These are phyloP conservation scores for Parauchenoglanis ngamensis DNA, from an alignment of 2,797 vertebrate species.

Conservation along the genomic window DNA sequence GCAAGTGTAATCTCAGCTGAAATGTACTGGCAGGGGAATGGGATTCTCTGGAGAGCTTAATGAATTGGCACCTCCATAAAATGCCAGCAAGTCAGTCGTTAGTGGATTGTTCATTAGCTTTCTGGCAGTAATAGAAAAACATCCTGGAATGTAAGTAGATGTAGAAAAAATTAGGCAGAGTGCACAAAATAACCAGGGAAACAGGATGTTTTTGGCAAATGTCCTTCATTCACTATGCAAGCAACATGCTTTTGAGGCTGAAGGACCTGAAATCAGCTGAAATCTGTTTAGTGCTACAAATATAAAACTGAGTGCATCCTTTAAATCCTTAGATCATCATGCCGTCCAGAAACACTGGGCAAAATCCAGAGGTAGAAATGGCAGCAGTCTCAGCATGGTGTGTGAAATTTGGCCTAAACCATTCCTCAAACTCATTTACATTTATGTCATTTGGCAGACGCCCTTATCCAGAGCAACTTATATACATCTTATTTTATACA, in stretches of 20 bases:
- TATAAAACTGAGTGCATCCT: background rate
- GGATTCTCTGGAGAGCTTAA: background rate
- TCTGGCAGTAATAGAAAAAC: background rate
- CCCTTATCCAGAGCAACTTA: no score
- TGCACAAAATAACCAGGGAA: background rate
- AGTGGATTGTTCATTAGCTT: background rate
- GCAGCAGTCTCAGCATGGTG: background rate
- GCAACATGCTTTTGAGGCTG: background rate
- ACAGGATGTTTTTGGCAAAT: background rate
- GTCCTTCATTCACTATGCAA: background rate
- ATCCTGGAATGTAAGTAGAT: background rate
- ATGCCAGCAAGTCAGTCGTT: background rate
- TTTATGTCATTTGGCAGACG: no score
- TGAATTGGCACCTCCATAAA: conserved; percentile 7
- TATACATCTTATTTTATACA: no score
- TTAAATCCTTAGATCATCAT: background rate
- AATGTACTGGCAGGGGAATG: background rate
- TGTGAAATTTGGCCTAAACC: background rate
- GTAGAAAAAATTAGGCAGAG: background rate
- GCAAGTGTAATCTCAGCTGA: background rate
- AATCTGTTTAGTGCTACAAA: background rate
- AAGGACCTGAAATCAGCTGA: background rate
- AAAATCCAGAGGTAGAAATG: background rate
- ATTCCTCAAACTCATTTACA: background rate
- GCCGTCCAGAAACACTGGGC: background rate